phyloP scores from a whole-genome alignment of 2,113 vertebrate genomes.

The Clarias gariepinus region DNA sequence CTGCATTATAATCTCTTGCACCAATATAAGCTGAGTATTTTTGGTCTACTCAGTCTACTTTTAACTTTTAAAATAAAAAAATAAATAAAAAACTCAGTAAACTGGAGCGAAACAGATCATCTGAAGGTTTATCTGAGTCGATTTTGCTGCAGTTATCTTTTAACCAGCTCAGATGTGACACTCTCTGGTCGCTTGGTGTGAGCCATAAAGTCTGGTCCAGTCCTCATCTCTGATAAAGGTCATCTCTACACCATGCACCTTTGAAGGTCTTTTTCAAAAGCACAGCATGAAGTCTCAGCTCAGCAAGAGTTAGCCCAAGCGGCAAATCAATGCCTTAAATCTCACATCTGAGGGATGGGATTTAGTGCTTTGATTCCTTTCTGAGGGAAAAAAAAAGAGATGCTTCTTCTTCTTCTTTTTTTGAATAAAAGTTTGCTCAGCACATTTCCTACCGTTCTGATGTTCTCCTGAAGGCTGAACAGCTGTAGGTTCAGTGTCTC shows the following conservation, averaged over 20 bases:
- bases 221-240: conserved; percentile 50
- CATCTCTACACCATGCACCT: conserved; percentile 47
- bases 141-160: neutral
- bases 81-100: neutral
- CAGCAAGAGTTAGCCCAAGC: conserved; percentile 34
- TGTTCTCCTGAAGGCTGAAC: conserved; percentile 38
- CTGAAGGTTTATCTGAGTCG: neutral
- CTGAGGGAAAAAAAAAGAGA: neutral
- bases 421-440: neutral
- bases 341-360: conserved; percentile 46
- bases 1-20: neutral
- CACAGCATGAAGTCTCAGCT: conserved; percentile 38
- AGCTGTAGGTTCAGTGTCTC: conserved; percentile 45
- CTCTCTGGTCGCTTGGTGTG: conserved; percentile 31
- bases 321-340: conserved; percentile 54
- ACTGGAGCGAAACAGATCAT: neutral
- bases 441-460: conserved; percentile 3
- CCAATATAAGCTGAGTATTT: neutral
- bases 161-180: conserved; percentile 11
- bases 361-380: conserved; percentile 41
- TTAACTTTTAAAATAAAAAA: neutral
- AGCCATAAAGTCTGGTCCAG: conserved; percentile 44
- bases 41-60: neutral
- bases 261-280: conserved; percentile 58
- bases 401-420: neutral